Evolutionary conservation across 2,888 invertebrate species (phyloP), one percentile per base, ranked within the genome.

Genomic region (Ephialtes manifestator): DNA sequence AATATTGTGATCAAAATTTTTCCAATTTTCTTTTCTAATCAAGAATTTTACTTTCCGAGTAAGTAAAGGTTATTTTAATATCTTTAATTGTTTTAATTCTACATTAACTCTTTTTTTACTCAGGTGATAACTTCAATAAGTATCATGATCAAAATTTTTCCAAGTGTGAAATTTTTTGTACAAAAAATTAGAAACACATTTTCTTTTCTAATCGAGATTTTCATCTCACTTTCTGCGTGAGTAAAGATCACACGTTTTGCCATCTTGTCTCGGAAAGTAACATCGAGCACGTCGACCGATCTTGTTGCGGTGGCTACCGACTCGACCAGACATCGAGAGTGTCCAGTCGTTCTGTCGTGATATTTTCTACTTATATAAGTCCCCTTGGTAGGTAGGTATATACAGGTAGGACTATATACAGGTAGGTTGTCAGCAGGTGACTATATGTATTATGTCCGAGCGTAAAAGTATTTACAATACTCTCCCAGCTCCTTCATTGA

Each of bases 321-420:
- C 75, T 76, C 58, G 24, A n/a, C 82, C 79, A 35, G 58, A 67
- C 76, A 51, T 43, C 79, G 68, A 39, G 39, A 39, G 58, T 75
- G 76, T 76, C 28, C 63, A 67, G 39, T 81, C 71, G 78, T 68
- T 60, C 74, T 70, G 78, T 85, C 78, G 75, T 71, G 84, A 83
- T 85, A 78, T 81, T 82, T 86, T 84, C 83, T 84, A 74, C 90
- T 90, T 90, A 90, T 85, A 83, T 90, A 90, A 90, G 86, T 77
- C 78, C 81, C 85, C 85, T 84, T 87, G 81, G 83, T 81, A 53
- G 81, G 86, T 87, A 79, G 88, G 80, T 86, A n/a, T n/a, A n/a
- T n/a, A n/a, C n/a, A n/a, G n/a, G n/a, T n/a, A n/a, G n/a, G 46
- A 83, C 75, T 83, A 58, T 67, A 81, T 68, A 35, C 79, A 65